These are phyloP conservation scores for Acleris laterana DNA, from an alignment of 2,888 invertebrate genomes.

Conservation along the genomic window DNA sequence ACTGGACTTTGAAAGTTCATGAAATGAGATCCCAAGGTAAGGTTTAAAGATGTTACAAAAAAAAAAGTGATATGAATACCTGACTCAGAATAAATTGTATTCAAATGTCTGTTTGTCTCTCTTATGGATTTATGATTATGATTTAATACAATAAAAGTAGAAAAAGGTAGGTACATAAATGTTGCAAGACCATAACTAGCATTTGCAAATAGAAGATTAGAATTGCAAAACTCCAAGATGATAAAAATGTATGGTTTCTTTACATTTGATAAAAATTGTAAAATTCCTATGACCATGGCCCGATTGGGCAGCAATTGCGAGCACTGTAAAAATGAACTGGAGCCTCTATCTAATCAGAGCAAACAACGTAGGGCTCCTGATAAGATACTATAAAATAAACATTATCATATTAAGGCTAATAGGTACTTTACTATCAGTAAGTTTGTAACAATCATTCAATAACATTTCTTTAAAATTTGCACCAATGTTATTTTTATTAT, in stretches of 20 bases:
- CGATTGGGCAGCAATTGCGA: constrained; percentile 50
- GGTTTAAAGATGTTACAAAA: no score
- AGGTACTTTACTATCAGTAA: constrained; percentile 25
- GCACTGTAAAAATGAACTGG: constrained; percentile 64
- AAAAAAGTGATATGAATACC: no score
- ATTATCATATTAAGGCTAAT: constrained; percentile 62
- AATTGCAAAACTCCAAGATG: constrained; percentile 35
- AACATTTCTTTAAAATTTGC: constrained; percentile 2
- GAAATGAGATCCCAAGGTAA: no score
- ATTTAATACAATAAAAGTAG: background rate
- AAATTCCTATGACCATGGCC: constrained; percentile 67
- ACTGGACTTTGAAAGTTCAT: no score
- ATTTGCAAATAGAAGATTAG: constrained; percentile 9
- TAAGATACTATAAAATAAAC: constrained; percentile 65
- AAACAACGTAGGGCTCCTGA: constrained; percentile 72
- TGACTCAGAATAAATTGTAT: no score
- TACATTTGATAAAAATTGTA: constrained; percentile 40
- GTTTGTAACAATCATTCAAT: constrained; percentile 31
- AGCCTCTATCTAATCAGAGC: constrained; percentile 65
- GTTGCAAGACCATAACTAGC: background rate
- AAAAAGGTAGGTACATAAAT: background rate
- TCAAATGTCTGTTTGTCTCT: no score
- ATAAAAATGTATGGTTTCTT: constrained; percentile 30
- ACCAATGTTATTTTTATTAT: no score
- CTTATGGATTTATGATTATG: no score